Evolutionary conservation across 2,797 vertebrate species (phyloP), one percentile per base, ranked within the genome.

Genomic region (Acropternis orthonyx): DNA sequence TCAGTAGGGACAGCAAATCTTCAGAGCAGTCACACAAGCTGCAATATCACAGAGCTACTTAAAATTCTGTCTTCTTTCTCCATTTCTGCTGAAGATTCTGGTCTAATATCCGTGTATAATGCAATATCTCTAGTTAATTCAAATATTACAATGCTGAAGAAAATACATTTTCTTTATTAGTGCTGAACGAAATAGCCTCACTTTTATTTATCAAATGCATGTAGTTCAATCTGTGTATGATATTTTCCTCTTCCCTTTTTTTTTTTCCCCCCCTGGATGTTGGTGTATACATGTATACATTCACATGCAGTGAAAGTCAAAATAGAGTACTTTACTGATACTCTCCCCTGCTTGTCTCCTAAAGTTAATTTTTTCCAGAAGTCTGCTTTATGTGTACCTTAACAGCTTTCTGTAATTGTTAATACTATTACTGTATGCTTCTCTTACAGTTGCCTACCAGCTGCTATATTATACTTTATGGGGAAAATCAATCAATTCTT

Each of bases 51-150:
- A 77, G 43, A 79, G 72, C 72, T 93, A n/a, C 54, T 97, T 95
- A 91, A 95, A 92, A 93, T 96, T 95, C 84, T 78, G 28, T 30
- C 15, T 55, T 77, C 83, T 87, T 93, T 69, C 43, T 54, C 69
- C 34, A 30, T 84, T 95, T 93, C 76, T 63, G 41, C 51, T 84
- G 62, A 86, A 89, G 55, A 32, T 51, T 77, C 86, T 73, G 56
- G 73, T 91, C 43, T 96, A 89, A 95, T 94, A 88, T 94, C 69
- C 3, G 5, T 86, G 51, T 75, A 85, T 82, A 91, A 95, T 75
- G 59, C 41, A 89, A 21, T 93, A 86, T 94, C 55, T 71, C 66
- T 59, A n/a, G 44, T 12, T 91, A 93, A 86, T 94, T 95, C 62
- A 83, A 65, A 62, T 89, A 93, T 48, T 48, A 14, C 32, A 68